Evolutionary conservation across 2,113 vertebrate genomes (phyloP).

Genomic region (Bolborhynchus lineola): DNA sequence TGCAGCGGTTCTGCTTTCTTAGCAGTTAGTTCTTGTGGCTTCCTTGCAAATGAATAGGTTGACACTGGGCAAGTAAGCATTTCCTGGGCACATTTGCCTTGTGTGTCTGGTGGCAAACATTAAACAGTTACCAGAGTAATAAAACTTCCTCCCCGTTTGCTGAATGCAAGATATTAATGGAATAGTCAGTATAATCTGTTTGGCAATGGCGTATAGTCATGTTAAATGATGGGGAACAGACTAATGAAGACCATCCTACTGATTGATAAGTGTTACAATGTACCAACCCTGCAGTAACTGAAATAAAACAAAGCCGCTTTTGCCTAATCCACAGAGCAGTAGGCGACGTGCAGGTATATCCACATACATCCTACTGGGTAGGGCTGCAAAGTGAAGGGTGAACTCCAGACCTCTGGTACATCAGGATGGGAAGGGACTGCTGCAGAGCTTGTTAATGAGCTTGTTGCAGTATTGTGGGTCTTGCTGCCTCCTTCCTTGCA

Average conservation of each 20-base stretch:
- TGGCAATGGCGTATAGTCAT: not conserved
- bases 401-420: not conserved
- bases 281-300: not conserved
- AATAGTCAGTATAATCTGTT: not conserved
- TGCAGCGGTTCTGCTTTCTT: not conserved
- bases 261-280: not conserved
- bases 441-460: not conserved
- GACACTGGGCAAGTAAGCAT: not conserved
- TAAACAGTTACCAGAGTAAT: not conserved
- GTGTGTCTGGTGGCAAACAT: not conserved
- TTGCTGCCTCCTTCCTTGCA: not conserved
- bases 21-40: not conserved
- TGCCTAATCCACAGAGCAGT: not conserved
- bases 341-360: not conserved
- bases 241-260: not conserved
- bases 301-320: not conserved
- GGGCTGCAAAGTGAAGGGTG: accelerated
- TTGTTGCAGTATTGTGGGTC: not conserved
- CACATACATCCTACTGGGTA: accelerated
- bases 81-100: not conserved
- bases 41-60: not conserved
- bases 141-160: not conserved
- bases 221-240: not conserved
- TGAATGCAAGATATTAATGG: not conserved
- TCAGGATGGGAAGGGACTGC: not conserved